These are phyloP conservation scores for Temnothorax curvispinosus DNA, from an alignment of 1,140 invertebrate genomes.

Conservation along the genomic window DNA sequence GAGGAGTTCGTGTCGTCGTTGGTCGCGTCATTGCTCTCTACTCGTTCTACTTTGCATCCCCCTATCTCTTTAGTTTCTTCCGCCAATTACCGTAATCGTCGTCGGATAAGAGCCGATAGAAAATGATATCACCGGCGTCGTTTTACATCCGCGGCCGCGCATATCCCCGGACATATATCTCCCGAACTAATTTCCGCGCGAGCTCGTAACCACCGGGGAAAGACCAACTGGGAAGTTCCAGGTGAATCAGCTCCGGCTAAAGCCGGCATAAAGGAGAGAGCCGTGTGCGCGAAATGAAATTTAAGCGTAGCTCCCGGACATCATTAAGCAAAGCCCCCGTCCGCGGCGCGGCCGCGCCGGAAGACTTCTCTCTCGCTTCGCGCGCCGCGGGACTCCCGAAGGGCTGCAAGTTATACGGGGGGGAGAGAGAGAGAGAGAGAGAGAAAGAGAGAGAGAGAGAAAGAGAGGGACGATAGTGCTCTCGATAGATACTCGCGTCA, in stretches of 20 bases:
- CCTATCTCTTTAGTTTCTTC: background rate
- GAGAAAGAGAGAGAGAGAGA: background rate
- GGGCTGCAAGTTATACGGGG: conserved; percentile 42
- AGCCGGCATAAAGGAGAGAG: conserved; percentile 18
- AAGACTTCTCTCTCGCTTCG: conserved; percentile 25
- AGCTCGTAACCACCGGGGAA: conserved; percentile 3
- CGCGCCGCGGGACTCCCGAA: conserved; percentile 58
- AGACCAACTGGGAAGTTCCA: conserved; percentile 22
- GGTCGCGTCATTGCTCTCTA: too few relatives aligned
- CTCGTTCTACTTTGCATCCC: background rate
- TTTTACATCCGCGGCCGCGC: background rate
- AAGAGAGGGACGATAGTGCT: conserved; percentile 24
- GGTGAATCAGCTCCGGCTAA: conserved; percentile 22
- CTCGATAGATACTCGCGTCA: conserved; percentile 73
- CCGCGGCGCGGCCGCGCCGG: background rate
- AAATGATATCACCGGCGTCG: background rate
- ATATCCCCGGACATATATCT: background rate
- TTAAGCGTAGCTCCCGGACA: conserved; percentile 53
- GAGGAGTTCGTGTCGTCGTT: background rate
- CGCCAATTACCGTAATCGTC: background rate
- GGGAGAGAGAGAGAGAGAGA: background rate
- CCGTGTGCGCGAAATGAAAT: conserved; percentile 52
- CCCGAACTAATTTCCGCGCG: conserved; percentile 48
- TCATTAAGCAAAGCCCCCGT: conserved; percentile 64
- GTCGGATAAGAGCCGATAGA: background rate